Evolutionary conservation across 2,113 vertebrate species (phyloP).

Genomic region (Dolichotis patagonum): DNA sequence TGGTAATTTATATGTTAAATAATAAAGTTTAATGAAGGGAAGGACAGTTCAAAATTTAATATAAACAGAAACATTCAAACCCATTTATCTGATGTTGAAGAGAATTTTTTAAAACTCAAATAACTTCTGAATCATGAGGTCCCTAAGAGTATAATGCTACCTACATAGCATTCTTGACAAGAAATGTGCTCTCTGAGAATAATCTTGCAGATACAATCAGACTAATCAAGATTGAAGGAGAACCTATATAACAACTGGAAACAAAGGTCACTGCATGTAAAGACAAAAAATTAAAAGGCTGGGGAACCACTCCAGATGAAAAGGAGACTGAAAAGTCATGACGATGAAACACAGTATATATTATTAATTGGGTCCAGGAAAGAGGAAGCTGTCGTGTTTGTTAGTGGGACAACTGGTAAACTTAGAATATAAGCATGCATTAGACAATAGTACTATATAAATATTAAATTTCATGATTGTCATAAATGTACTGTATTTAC

Average conservation of each 20-base stretch:
- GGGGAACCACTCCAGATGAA: neutral
- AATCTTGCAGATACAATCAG: neutral
- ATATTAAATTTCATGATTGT: neutral
- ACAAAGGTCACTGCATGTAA: neutral
- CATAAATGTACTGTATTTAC: neutral
- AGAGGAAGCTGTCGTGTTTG: neutral
- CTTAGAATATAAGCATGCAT: neutral
- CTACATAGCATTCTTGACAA: neutral
- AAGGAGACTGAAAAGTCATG: neutral
- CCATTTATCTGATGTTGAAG: neutral
- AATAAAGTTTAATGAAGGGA: neutral
- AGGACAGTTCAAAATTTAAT: neutral
- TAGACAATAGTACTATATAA: neutral
- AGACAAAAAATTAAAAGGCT: neutral
- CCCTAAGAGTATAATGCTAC: neutral
- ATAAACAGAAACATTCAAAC: neutral
- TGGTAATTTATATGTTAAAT: neutral
- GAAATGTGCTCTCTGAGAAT: neutral
- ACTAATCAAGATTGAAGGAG: neutral
- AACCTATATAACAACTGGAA: neutral
- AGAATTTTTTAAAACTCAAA: neutral
- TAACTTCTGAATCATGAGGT: neutral
- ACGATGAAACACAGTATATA: neutral
- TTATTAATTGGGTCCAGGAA: neutral
- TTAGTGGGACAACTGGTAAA: neutral